phyloP scores from a whole-genome alignment of 2,113 vertebrate species.

The Menidia beryllina region DNA sequence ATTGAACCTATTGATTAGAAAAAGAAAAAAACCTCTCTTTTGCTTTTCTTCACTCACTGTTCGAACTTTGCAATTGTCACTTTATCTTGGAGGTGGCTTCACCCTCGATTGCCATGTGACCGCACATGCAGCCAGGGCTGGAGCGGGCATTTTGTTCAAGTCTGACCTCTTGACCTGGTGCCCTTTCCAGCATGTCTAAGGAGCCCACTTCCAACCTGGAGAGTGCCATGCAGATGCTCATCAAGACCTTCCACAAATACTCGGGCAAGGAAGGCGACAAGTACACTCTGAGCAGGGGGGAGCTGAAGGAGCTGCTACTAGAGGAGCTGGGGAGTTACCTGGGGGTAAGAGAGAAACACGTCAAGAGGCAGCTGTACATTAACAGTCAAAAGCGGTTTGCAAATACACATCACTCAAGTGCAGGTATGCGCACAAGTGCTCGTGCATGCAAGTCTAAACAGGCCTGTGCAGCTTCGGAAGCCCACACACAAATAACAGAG shows the following conservation, averaged over 20 bases:
- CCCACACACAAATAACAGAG: slow-evolving; percentile 3
- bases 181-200: slow-evolving; percentile 80
- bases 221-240: slow-evolving; percentile 87
- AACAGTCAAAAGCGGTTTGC: slow-evolving; percentile 22
- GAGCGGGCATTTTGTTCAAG: slow-evolving; percentile 61
- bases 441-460: slow-evolving; percentile 49
- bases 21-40: slow-evolving; percentile 29
- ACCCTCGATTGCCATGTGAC: slow-evolving; percentile 72
- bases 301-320: slow-evolving; percentile 87
- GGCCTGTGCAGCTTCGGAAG: slow-evolving; percentile 43
- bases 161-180: slow-evolving; percentile 56
- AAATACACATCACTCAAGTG: too few relatives aligned
- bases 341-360: slow-evolving; percentile 68
- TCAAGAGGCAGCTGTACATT: slow-evolving; percentile 8
- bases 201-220: slow-evolving; percentile 84
- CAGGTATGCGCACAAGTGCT: slow-evolving; percentile 54
- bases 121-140: slow-evolving; percentile 73
- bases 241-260: slow-evolving; percentile 90
- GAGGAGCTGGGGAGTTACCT: slow-evolving; percentile 85
- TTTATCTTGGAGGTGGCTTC: slow-evolving; percentile 70
- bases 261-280: slow-evolving; percentile 89
- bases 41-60: slow-evolving; percentile 27
- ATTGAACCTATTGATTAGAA: slow-evolving; percentile 45
- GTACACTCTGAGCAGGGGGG: slow-evolving; percentile 84
- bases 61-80: slow-evolving; percentile 39